Conservation (phyloP, 2,113 vertebrate species). For the Pao palembangensis region DNA sequence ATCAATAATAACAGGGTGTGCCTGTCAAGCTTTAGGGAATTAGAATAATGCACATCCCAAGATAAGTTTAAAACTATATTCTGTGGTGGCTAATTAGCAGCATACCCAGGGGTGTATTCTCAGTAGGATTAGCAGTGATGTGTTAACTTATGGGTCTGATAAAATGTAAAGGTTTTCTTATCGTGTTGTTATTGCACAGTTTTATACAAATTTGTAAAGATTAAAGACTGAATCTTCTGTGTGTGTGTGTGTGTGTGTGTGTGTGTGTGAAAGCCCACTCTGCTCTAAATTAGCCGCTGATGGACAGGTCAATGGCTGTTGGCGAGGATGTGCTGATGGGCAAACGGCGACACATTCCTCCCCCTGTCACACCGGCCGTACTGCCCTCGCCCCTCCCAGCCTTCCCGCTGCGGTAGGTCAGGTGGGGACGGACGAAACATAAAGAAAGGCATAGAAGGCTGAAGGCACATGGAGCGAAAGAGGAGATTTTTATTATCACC, state of each 20-base stretch:
- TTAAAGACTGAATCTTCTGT: background rate
- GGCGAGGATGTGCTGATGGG: slow-evolving; percentile 49
- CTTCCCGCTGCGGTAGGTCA: slow-evolving; percentile 76
- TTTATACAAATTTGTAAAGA: background rate
- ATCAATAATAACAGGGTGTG: too few relatives aligned
- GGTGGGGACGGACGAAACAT: slow-evolving; percentile 37
- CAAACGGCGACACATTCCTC: slow-evolving; percentile 14
- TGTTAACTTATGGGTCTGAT: too few relatives aligned
- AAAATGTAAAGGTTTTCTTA: too few relatives aligned
- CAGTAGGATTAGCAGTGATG: too few relatives aligned
- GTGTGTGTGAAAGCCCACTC: background rate
- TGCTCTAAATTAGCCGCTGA: slow-evolving; percentile 65
- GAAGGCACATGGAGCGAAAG: slow-evolving; percentile 57
- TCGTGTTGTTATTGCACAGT: too few relatives aligned
- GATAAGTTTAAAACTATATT: too few relatives aligned
- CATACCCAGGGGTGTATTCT: too few relatives aligned
- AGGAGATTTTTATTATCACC: slow-evolving; percentile 71
- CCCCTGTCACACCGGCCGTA: slow-evolving; percentile 21
- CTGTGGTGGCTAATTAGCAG: too few relatives aligned
- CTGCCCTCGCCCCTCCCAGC: slow-evolving; percentile 1
- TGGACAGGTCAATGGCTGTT: slow-evolving; percentile 49
- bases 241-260: slow-evolving; percentile 16
- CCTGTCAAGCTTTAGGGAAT: too few relatives aligned
- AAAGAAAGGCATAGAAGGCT: slow-evolving; percentile 32
- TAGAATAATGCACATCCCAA: too few relatives aligned